Base-by-base conservation (phyloP, 2,797 vertebrate species). In the Sebastes steindachneri region DNA sequence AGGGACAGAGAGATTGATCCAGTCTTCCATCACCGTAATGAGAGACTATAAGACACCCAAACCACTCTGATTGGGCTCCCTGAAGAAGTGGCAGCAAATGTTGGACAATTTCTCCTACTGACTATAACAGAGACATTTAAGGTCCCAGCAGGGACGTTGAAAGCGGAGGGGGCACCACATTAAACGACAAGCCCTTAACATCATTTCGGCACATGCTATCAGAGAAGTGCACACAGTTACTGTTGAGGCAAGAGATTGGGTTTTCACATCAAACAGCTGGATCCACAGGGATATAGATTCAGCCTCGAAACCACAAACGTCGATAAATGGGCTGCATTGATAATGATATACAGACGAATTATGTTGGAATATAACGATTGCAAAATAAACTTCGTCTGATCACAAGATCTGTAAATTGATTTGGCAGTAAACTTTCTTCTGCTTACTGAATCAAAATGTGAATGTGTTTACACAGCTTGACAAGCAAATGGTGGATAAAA, bases 11-110 rank as follows among this genome's bases (percentile, higher is more conserved):
- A 73, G 83, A 90, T 89, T 86, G 83, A 90, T 90, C 83, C 64
- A 48, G 79, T 88, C 75, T 71, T 89, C 84, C 53, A 75, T 86
- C 88, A 84, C 62, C 57, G 71, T 90, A 88, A 90, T 85, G 79
- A 88, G 85, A 86, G 73, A 80, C 83, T 71, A 63, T 78, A 79
- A 87, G 62, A 74, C 48, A 84, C 67, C 65, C 73, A 55, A 63
- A 80, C 70, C 73, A 70, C 80, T 86, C 65, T 75, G 77, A 81
- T 60, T 73, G 67, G 69, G 68, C 41, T 87, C 84, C 72, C 65
- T n/a, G 33, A 88, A 86, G 68, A 83, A 75, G 72, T 75, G 59
- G 25, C 37, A 9, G 73, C 31, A 33, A 85, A 85, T 75, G 78
- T 35, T 57, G 71, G 58, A 77, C 72, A 62, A 74, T 89, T 82